phyloP scores from a whole-genome alignment of 2,888 invertebrate species.

The Brachyptera putata region DNA sequence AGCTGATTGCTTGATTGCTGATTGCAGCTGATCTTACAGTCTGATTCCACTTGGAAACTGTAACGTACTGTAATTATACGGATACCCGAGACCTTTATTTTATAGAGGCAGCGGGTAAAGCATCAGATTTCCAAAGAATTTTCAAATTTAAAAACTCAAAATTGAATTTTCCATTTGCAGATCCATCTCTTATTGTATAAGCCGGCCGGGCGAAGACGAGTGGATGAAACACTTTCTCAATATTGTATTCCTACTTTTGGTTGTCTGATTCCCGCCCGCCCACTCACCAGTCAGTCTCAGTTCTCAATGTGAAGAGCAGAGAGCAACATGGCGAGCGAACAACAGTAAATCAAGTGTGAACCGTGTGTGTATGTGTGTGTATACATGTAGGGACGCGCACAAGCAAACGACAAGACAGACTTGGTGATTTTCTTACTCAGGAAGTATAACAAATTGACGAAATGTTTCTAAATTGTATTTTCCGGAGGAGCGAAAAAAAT shows the following conservation, averaged over 20 bases:
- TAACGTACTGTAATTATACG: too few species aligned
- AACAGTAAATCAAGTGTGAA: constrained; percentile 31
- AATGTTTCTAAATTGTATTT: constrained; percentile 28
- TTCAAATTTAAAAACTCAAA: constrained; percentile 21
- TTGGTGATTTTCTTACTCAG: constrained; percentile 32
- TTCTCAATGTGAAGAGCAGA: constrained; percentile 35
- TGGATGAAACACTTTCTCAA: constrained; percentile 33
- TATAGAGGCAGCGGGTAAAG: constrained; percentile 15
- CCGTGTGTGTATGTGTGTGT: constrained; percentile 31
- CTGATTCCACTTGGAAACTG: too few species aligned
- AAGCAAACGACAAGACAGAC: constrained; percentile 28
- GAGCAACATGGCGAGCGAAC: constrained; percentile 34
- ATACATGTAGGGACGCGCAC: constrained; percentile 33
- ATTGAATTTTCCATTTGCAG: constrained; percentile 33
- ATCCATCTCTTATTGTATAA: constrained; percentile 32
- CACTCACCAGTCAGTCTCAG: constrained; percentile 38
- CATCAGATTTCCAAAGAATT: constrained; percentile 21
- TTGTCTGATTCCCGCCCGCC: constrained; percentile 39
- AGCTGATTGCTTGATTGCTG: too few species aligned
- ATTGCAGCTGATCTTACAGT: too few species aligned
- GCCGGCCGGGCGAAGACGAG: constrained; percentile 32
- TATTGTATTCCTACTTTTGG: constrained; percentile 37
- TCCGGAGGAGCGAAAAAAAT: constrained; percentile 27
- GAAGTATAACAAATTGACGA: constrained; percentile 31
- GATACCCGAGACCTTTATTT: too few species aligned